Conservation (phyloP, 2,113 vertebrate genomes). For the Aptenodytes forsteri region DNA sequence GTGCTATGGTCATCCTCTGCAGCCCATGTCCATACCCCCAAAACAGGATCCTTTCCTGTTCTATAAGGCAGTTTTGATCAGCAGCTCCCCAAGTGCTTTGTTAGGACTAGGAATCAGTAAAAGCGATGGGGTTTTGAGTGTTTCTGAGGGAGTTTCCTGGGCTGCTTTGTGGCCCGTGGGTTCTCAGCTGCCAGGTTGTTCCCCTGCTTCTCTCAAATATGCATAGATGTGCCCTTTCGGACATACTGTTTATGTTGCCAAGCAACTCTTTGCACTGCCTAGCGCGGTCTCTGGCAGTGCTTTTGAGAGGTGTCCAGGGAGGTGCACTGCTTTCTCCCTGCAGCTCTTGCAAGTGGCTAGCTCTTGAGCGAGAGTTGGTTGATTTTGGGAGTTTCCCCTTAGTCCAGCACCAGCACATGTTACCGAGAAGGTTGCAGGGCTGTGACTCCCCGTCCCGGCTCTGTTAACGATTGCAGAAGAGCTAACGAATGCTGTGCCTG, state of each 20-base stretch:
- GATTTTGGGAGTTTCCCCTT: neutral
- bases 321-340: neutral
- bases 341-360: accelerated
- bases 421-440: neutral
- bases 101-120: neutral
- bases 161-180: accelerated
- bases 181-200: neutral
- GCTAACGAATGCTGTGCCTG: accelerated
- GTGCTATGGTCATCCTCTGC: neutral
- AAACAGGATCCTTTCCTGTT: neutral
- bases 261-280: accelerated
- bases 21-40: accelerated
- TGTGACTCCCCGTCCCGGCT: accelerated
- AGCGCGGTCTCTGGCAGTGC: neutral
- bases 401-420: accelerated
- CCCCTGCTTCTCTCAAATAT: neutral
- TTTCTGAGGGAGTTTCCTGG: neutral
- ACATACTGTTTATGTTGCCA: neutral
- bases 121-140: neutral
- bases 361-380: neutral
- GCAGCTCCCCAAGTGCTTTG: neutral
- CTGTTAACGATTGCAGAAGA: accelerated
- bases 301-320: accelerated
- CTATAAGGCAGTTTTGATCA: neutral
- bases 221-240: neutral